Evolutionary conservation across 2,888 invertebrate genomes (phyloP).

Genomic region (Trilocha varians): DNA sequence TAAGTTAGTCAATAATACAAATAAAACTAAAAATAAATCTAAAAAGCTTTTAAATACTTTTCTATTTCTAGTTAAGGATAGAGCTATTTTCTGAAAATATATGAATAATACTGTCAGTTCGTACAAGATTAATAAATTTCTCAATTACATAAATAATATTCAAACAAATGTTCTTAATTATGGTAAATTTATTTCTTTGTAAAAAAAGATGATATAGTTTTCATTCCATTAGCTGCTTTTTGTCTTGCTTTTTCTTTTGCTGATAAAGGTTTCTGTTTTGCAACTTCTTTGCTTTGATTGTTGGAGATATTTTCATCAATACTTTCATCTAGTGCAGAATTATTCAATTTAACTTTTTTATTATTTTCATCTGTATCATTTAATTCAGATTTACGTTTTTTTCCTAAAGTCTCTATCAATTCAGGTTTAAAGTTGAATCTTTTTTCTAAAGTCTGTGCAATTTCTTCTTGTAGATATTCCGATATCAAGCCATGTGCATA

Average conservation of each 20-base stretch:
- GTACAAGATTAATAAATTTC: too few species aligned
- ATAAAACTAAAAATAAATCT: too few species aligned
- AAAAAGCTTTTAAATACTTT: too few species aligned
- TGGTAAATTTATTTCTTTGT: constrained; percentile 74
- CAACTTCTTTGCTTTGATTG: constrained; percentile 39
- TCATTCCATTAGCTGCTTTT: constrained; percentile 85
- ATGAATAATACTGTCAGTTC: too few species aligned
- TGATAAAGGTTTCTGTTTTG: constrained; percentile 69
- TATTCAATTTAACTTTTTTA: constrained; percentile 53
- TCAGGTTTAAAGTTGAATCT: constrained; percentile 79
- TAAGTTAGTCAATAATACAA: too few species aligned
- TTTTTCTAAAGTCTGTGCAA: constrained; percentile 76
- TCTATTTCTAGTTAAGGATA: too few species aligned
- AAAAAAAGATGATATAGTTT: constrained; percentile 86
- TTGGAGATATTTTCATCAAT: constrained; percentile 36
- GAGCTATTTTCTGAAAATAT: too few species aligned
- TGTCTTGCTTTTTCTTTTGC: constrained; percentile 83
- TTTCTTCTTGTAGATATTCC: constrained; percentile 81
- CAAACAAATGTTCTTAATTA: too few species aligned
- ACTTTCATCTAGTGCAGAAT: constrained; percentile 34
- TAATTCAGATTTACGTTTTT: constrained; percentile 69
- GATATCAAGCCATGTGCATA: constrained; percentile 87
- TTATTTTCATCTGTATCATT: constrained; percentile 41
- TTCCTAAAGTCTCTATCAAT: constrained; percentile 54
- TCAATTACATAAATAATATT: too few species aligned